These are phyloP conservation scores for Malachius bipustulatus DNA, from an alignment of 2,888 invertebrate species.

Conservation along the genomic window DNA sequence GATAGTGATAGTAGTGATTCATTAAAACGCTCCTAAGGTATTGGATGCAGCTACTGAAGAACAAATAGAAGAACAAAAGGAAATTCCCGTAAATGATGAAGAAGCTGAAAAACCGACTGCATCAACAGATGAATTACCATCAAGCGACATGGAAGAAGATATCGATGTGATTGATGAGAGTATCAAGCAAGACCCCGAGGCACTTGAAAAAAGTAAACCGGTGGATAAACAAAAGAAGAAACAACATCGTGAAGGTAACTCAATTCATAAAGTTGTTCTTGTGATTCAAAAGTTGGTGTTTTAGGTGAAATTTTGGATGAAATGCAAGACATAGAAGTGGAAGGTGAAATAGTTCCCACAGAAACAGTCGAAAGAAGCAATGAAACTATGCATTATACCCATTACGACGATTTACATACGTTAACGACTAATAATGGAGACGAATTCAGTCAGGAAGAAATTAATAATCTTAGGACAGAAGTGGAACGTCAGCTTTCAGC, in stretches of 20 bases:
- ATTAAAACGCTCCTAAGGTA: constrained; percentile 32
- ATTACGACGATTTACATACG: constrained; percentile 26
- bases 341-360: constrained; percentile 64
- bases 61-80: constrained; percentile 56
- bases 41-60: constrained; percentile 72
- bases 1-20: background rate
- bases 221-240: constrained; percentile 39
- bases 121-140: constrained; percentile 40
- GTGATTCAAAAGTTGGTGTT: too few species aligned
- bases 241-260: constrained; percentile 31
- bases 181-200: constrained; percentile 38
- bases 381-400: constrained; percentile 70
- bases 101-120: constrained; percentile 46
- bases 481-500: constrained; percentile 40
- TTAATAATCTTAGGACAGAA: constrained; percentile 37
- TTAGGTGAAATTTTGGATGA: constrained; percentile 32
- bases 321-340: constrained; percentile 47
- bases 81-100: constrained; percentile 47
- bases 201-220: constrained; percentile 33
- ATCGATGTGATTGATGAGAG: constrained; percentile 29
- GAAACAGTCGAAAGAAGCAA: constrained; percentile 50
- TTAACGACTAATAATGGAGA: too few species aligned
- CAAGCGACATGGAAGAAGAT: constrained; percentile 28
- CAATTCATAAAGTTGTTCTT: constrained; percentile 1
- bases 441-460: too few species aligned